phyloP scores from a whole-genome alignment of 1,140 invertebrate species.

The Pseudachorutes palmiensis region DNA sequence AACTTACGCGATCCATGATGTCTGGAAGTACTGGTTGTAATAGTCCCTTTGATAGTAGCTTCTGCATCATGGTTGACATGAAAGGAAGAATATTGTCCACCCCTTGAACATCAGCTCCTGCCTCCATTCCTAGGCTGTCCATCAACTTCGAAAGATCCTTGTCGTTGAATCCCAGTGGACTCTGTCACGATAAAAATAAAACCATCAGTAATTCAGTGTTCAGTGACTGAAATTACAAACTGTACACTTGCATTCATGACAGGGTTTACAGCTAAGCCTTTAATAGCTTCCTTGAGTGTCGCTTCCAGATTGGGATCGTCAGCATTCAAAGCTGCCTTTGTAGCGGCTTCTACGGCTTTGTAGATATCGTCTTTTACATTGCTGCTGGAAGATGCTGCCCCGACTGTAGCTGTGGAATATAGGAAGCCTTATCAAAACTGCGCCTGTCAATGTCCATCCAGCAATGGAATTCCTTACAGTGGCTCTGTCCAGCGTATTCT shows the following conservation, averaged over 20 bases:
- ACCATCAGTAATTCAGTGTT: background rate
- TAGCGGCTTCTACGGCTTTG: conserved; percentile 43
- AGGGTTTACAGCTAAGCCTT: conserved; percentile 44
- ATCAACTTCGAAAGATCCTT: conserved; percentile 39
- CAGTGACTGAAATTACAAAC: background rate
- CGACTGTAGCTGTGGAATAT: too few species aligned
- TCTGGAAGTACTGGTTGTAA: conserved; percentile 75
- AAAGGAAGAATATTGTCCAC: conserved; percentile 57
- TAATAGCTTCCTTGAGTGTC: conserved; percentile 45
- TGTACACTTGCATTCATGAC: conserved; percentile 18
- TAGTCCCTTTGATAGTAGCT: conserved; percentile 77
- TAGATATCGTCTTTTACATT: conserved; percentile 41
- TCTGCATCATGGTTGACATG: conserved; percentile 86
- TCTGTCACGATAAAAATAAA: conserved; percentile 24
- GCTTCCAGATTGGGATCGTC: conserved; percentile 42
- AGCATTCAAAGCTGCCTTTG: conserved; percentile 30
- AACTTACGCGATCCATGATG: conserved; percentile 46
- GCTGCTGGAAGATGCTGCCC: conserved; percentile 16
- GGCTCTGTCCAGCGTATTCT: conserved; percentile 40
- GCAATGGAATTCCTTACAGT: too few species aligned
- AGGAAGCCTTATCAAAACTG: too few species aligned
- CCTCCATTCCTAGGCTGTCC: conserved; percentile 40
- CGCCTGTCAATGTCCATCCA: too few species aligned
- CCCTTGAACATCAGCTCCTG: conserved; percentile 39
- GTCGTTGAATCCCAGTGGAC: conserved; percentile 29